Percentiles rank a stretch among this genome's conserved stretches.
Conservation (phyloP, 2,797 vertebrate species). For the Potorous gilbertii region DNA sequence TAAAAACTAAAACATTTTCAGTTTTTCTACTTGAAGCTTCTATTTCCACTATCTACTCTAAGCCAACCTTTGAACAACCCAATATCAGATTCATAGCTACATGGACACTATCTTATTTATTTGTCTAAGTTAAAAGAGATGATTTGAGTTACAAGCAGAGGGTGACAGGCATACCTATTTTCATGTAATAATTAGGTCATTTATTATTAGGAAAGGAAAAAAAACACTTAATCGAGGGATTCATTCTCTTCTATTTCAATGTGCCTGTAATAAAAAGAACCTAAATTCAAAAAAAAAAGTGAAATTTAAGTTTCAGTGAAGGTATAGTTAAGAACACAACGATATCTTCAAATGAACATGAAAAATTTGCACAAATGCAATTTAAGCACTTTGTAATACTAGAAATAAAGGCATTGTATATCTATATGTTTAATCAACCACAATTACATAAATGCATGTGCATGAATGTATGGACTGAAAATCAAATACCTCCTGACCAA, state of each 20-base stretch:
- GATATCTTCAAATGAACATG: neutral
- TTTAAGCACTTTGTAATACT: neutral
- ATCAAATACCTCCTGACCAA: neutral
- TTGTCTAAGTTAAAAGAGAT: neutral
- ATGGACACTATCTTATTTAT: neutral
- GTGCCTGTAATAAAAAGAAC: constrained; percentile 47
- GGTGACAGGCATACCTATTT: neutral
- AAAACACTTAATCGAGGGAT: constrained; percentile 58
- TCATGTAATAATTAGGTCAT: constrained; percentile 42
- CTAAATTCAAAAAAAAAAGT: constrained; percentile 50
- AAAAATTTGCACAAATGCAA: constrained; percentile 1
- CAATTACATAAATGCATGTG: neutral
- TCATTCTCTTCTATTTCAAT: constrained; percentile 60
- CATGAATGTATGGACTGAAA: neutral
- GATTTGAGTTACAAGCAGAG: neutral
- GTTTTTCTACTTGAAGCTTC: neutral
- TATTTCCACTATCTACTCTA: neutral
- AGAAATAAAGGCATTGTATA: neutral
- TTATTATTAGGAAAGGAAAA: constrained; percentile 62
- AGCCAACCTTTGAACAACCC: constrained; percentile 5
- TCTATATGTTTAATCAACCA: neutral
- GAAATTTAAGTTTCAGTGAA: constrained; percentile 25
- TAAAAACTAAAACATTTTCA: neutral
- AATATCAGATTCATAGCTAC: neutral
- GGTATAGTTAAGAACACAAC: constrained; percentile 10